phyloP scores from a whole-genome alignment of 1,140 invertebrate species.

The Neodiprion fabricii region DNA sequence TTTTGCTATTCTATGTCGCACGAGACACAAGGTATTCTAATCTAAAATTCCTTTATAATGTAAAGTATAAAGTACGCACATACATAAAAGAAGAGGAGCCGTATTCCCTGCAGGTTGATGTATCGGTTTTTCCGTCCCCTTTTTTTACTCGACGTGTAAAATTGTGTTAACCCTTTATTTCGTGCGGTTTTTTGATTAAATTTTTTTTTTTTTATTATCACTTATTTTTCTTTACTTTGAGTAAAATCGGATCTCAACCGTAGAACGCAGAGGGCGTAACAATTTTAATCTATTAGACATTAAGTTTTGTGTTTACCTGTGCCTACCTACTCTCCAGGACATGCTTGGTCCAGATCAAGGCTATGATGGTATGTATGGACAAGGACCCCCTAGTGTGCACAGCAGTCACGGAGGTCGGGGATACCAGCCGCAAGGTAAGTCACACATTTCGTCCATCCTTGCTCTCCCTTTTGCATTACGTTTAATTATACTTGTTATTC shows the following conservation, averaged over 20 bases:
- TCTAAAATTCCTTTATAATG: no score
- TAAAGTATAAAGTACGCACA: background rate
- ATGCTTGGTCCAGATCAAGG: slow-evolving; percentile 91
- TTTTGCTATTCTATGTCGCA: background rate
- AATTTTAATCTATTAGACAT: slow-evolving; percentile 11
- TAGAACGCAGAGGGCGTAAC: background rate
- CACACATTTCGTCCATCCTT: slow-evolving; percentile 13
- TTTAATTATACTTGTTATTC: slow-evolving; percentile 27
- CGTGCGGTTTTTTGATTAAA: background rate
- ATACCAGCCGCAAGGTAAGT: slow-evolving; percentile 85
- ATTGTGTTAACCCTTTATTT: no score
- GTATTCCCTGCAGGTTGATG: background rate
- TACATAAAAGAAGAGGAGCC: background rate
- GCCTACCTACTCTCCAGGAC: slow-evolving; percentile 75
- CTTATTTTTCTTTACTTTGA: slow-evolving; percentile 18
- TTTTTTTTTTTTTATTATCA: slow-evolving; percentile 28
- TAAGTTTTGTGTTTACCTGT: slow-evolving; percentile 63
- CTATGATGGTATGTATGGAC: slow-evolving; percentile 91
- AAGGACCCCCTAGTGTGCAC: slow-evolving; percentile 81
- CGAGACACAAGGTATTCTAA: background rate
- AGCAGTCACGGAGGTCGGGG: slow-evolving; percentile 76
- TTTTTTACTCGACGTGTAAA: no score
- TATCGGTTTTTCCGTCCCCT: background rate
- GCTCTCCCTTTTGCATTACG: slow-evolving; percentile 9
- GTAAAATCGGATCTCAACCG: background rate